Base-by-base conservation (phyloP, 2,797 vertebrate species). In the Labroides dimidiatus region DNA sequence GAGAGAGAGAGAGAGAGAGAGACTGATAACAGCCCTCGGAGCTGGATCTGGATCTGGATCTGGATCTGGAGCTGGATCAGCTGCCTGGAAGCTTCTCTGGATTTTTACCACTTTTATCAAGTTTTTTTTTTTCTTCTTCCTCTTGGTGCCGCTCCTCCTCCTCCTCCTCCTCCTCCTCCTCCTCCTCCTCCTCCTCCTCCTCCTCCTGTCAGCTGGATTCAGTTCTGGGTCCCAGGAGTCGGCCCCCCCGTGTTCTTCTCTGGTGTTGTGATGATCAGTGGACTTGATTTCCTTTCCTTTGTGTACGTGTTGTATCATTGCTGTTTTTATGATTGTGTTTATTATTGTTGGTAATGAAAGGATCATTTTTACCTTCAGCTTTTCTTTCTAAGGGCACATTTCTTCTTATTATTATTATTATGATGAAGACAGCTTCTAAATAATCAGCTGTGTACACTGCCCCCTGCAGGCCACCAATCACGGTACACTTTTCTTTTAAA, bases 231-330 rank as follows among this genome's bases (percentile, higher is more conserved):
- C 64, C 17, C 41, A 73, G 53, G 47, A 67, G 57, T 64, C 20
- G 19, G 54, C 54, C 50, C 17, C 61, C 74, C 64, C 75, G 82
- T 94, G 92, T 92, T 91, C 89, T 91, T 92, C 92, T 91, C 87
- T 85, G 81, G 80, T 89, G 87, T 91, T 84, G 89, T 93, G 84
- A 87, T 90, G 79, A 91, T 87, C 84, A 77, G 88, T 87, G 88
- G 90, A 85, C 65, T 61, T 74, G 85, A 82, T 72, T 30, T 36
- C 14, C 5, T 27, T 57, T 72, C 74, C 78, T 85, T 66, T 84
- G 75, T 94, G 91, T 94, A 94, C 93, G 93, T 94, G 94, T 92
- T 94, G 88, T 94, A 93, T 93, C 91, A 93, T 93, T 93, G 92
- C 89, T 93, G 87, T 94, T 94, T 92, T 94, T 91, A 88, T 93